Evolutionary conservation across 2,888 invertebrate genomes (phyloP).

Genomic region (Seladonia tumulorum): DNA sequence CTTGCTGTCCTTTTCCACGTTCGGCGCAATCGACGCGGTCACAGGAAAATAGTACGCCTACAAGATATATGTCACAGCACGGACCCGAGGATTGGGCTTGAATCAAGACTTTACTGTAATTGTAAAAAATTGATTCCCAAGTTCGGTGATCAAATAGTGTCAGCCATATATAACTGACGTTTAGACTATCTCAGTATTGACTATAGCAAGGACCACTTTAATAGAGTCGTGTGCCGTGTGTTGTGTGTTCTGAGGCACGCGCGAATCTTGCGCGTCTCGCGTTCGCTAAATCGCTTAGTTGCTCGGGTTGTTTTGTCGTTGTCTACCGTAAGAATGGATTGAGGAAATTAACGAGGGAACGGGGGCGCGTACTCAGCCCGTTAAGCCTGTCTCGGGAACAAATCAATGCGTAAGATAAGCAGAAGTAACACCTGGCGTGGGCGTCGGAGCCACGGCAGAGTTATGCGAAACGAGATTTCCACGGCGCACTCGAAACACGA

Average conservation of each 20-base stretch:
- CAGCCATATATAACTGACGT: too few relatives aligned
- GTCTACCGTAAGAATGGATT: constrained; percentile 27
- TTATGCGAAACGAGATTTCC: constrained; percentile 34
- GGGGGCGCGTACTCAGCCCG: not conserved
- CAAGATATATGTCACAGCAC: too few relatives aligned
- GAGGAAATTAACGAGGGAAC: constrained; percentile 10
- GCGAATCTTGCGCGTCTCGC: not conserved
- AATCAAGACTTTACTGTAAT: too few relatives aligned
- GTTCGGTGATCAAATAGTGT: too few relatives aligned
- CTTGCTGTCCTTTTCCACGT: too few relatives aligned
- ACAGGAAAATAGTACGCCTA: too few relatives aligned
- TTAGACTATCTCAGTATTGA: too few relatives aligned
- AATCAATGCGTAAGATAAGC: constrained; percentile 62
- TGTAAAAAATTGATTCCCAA: too few relatives aligned
- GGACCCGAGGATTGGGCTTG: too few relatives aligned
- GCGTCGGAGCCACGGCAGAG: constrained; percentile 3
- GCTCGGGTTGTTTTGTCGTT: not conserved
- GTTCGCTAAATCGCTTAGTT: not conserved
- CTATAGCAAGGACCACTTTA: too few relatives aligned
- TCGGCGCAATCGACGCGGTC: too few relatives aligned
- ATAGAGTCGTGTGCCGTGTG: not conserved
- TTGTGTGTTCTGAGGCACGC: not conserved
- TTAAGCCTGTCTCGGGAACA: constrained; percentile 36
- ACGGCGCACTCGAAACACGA: constrained; percentile 3
- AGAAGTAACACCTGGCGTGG: constrained; percentile 49